These are phyloP conservation scores for Epinotia bilunana DNA, from an alignment of 2,888 invertebrate species.

Conservation along the genomic window DNA sequence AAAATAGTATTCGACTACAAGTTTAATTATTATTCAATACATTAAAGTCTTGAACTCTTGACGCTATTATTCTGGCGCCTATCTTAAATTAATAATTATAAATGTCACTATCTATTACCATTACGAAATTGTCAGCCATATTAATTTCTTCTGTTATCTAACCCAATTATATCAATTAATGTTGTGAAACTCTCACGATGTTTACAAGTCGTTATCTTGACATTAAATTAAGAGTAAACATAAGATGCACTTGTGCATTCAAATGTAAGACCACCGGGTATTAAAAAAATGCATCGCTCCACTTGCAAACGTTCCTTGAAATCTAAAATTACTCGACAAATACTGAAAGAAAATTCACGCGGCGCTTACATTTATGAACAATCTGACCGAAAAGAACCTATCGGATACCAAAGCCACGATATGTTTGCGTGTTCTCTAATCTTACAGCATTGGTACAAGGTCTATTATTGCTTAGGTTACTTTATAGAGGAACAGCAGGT, in stretches of 20 bases:
- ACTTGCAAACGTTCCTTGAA: constrained; percentile 43
- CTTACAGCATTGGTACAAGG: constrained; percentile 1
- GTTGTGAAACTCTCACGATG: constrained; percentile 13
- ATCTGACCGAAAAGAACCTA: constrained; percentile 47
- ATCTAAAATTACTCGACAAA: constrained; percentile 45
- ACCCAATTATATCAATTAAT: constrained; percentile 25
- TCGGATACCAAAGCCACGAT: constrained; percentile 39
- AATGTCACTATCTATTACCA: constrained; percentile 5
- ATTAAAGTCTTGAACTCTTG: not conserved
- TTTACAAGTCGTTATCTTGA: constrained; percentile 21
- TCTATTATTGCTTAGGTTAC: constrained; percentile 8
- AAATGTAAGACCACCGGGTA: constrained; percentile 27
- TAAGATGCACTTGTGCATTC: constrained; percentile 6
- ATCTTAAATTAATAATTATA: constrained; percentile 14
- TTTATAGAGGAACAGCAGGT: constrained; percentile 68
- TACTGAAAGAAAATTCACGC: constrained; percentile 66
- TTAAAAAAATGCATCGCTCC: constrained; percentile 20
- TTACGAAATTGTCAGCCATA: constrained; percentile 27
- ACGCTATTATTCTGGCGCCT: constrained; percentile 16
- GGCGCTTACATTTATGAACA: constrained; percentile 72
- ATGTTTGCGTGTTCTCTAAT: not conserved
- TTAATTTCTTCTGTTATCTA: constrained; percentile 16
- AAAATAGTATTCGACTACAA: not conserved
- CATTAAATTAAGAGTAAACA: constrained; percentile 10
- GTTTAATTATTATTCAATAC: not conserved